Conservation (phyloP, 1,140 invertebrate genomes). For the Drosophila tsacasi region DNA sequence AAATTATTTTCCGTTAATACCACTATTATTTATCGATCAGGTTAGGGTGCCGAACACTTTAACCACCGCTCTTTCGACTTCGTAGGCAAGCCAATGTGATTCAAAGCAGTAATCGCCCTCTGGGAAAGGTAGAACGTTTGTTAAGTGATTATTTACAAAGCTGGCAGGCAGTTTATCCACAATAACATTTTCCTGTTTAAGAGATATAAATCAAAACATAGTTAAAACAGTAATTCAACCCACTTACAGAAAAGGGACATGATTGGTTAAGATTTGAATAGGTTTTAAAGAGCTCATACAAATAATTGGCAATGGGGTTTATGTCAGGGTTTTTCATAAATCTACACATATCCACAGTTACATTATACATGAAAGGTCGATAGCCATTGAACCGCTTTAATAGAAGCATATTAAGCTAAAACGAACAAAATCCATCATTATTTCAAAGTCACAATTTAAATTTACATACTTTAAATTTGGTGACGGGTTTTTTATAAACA, state of each 20-base stretch:
- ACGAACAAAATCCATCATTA: background rate
- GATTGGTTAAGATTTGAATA: constrained; percentile 6
- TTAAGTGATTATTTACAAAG: background rate
- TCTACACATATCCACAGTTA: constrained; percentile 2
- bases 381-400: constrained; percentile 2
- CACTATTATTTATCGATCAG: background rate
- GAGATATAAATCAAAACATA: background rate
- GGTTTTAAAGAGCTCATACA: background rate
- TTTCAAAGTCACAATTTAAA: rapidly evolving
- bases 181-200: background rate
- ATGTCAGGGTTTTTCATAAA: background rate
- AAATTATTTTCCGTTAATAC: background rate
- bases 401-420: constrained; percentile 1
- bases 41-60: constrained; percentile 3
- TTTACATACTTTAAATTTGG: background rate
- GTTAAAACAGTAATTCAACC: background rate
- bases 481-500: background rate
- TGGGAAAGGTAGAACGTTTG: constrained; percentile 1
- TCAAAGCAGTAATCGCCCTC: constrained; percentile 3
- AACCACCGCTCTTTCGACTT: background rate
- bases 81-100: constrained; percentile 4
- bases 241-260: background rate
- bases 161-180: background rate
- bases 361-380: constrained; percentile 3
- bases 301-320: background rate